A percentile compares a stretch with the other conserved stretches of the same genome.
Evolutionary conservation across 2,888 invertebrate genomes (phyloP).

Genomic region (Colletes collaris): DNA sequence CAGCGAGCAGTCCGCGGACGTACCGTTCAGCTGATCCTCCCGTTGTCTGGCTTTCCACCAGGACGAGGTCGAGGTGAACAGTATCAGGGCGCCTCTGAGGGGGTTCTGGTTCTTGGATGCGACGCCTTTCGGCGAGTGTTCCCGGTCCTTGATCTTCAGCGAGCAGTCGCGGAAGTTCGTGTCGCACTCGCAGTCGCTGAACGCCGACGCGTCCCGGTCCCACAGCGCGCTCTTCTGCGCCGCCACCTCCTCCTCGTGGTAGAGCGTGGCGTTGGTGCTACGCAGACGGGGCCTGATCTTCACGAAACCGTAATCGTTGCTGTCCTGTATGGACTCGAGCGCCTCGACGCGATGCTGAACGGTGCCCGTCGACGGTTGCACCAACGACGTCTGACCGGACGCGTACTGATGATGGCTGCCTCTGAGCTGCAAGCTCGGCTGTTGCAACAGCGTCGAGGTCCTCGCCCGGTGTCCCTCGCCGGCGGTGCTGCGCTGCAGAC

Average conservation of each 20-base stretch:
- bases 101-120: conserved; percentile 78
- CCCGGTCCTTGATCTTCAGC: conserved; percentile 66
- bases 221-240: conserved; percentile 62
- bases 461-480: conserved; percentile 80
- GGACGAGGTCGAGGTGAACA: conserved; percentile 81
- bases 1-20: conserved; percentile 35
- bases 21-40: conserved; percentile 73
- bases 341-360: conserved; percentile 63
- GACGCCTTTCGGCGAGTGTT: conserved; percentile 68
- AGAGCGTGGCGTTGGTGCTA: conserved; percentile 77
- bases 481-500: conserved; percentile 81
- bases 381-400: conserved; percentile 54
- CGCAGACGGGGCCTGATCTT: conserved; percentile 77
- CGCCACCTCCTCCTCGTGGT: conserved; percentile 75
- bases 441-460: conserved; percentile 83
- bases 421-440: conserved; percentile 72
- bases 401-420: conserved; percentile 66
- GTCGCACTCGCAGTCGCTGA: conserved; percentile 73
- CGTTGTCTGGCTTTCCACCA: conserved; percentile 81
- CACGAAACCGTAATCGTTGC: conserved; percentile 81
- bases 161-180: conserved; percentile 68
- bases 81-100: conserved; percentile 77
- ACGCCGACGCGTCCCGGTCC: conserved; percentile 71
- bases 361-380: conserved; percentile 55
- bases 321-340: conserved; percentile 67